Evolutionary conservation across 2,797 vertebrate genomes (phyloP).

Genomic region (Chromobotia macracanthus): DNA sequence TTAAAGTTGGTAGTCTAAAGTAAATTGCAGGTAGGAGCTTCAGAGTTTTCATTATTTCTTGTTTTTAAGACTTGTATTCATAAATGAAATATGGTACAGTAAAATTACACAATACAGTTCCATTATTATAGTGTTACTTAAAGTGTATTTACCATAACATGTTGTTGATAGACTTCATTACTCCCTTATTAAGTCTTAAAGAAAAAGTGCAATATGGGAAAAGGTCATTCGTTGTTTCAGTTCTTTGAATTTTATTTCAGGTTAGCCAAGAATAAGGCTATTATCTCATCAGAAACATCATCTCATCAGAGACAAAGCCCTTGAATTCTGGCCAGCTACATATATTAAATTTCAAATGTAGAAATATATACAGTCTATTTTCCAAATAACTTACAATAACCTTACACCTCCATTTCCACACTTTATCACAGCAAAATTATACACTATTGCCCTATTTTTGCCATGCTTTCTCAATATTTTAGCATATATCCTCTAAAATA

Average conservation of each 20-base stretch:
- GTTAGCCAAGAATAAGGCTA: not conserved
- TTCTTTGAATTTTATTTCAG: not conserved
- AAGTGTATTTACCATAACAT: not conserved
- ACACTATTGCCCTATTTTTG: conserved; percentile 2
- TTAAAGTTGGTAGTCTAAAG: not conserved
- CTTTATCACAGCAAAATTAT: not conserved
- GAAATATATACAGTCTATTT: not conserved
- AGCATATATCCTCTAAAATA: conserved; percentile 53
- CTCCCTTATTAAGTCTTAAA: not conserved
- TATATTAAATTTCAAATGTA: not conserved
- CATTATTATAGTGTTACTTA: not conserved
- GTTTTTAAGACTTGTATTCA: not conserved
- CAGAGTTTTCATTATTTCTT: not conserved
- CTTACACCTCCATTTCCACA: not conserved
- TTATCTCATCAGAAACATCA: not conserved
- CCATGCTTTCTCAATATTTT: not conserved
- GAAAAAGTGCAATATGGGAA: not conserved
- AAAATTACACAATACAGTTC: not conserved
- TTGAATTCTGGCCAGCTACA: not conserved
- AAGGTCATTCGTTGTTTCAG: no score
- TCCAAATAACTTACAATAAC: not conserved
- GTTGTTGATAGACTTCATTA: not conserved
- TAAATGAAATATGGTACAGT: not conserved
- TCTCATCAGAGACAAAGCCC: not conserved
- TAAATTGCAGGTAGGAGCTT: not conserved